Evolutionary conservation across 2,888 invertebrate genomes (phyloP), one percentile per base, ranked within the genome.

Genomic region (Oligia latruncula): DNA sequence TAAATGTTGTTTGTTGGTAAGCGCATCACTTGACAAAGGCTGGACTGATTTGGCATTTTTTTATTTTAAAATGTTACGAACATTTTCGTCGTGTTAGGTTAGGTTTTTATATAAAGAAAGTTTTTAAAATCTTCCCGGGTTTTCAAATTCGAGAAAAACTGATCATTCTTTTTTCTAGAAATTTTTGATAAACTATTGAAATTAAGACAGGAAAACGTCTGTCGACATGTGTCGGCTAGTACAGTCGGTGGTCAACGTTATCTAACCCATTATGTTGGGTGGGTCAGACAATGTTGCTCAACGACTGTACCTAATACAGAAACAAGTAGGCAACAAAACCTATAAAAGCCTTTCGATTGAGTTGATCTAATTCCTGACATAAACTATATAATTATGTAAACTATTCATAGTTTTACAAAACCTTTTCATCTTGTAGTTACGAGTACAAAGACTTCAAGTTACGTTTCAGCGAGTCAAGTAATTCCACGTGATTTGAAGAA

Each of bases 401-500:
- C 13, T 60, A 11, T 72, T 46, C 23, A 58, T 11, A 58, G 35
- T 23, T 43, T 58, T 6, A 29, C 6, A 60, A 35, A 49, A 46
- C 17, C 17, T 60, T 2, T 8, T 20, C 20, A 55, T 23, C 3
- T 20, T 55, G 23, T 23, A 55, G 55, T 23, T 13, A n/a, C n/a
- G 43, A 9, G 9, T 43, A 43, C 43, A 43, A 43, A 43, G 43
- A 43, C 43, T 35, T n/a, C 4, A 29, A 74, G 46, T 74, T 5
- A 46, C 55, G 29, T 60, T 60, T 40, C n/a, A 29, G 13, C 52
- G 15, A 76, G 17, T 20, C 35, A 20, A 49, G 60, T 62, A 49
- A 52, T 64, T 62, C 11, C 20, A 77, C 17, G 52, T 40, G 4
- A 77, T 52, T 20, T 49, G 40, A 52, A 78, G 40, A 64, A 52